Evolutionary conservation across 2,113 vertebrate genomes (phyloP).

Genomic region (Coptodon bakossiorum): DNA sequence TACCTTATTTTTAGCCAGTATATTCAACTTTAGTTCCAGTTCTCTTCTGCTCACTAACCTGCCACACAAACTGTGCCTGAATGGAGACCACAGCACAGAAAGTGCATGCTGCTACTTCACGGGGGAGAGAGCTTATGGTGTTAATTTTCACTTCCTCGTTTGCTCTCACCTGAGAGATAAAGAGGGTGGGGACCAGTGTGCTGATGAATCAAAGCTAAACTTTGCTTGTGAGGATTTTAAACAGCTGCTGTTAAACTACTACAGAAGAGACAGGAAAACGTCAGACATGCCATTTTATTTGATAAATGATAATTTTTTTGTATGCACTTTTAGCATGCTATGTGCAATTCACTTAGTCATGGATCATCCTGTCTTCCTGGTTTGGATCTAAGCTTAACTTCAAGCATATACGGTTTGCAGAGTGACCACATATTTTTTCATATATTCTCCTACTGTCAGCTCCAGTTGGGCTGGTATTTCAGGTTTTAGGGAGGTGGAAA

Average conservation of each 20-base stretch:
- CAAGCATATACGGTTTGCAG: background rate
- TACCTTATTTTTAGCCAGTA: background rate
- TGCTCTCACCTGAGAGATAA: background rate
- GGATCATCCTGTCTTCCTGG: background rate
- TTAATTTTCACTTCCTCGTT: too few relatives aligned
- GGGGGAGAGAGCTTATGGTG: accelerated
- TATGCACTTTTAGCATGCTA: background rate
- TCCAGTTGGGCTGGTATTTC: background rate
- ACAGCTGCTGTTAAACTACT: background rate
- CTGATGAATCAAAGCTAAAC: background rate
- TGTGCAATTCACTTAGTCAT: background rate
- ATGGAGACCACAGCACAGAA: background rate
- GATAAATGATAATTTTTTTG: background rate
- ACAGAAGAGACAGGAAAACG: background rate
- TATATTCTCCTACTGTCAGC: accelerated
- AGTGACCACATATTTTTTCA: background rate
- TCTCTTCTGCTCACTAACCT: background rate
- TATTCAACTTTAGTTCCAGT: background rate
- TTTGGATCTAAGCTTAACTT: background rate
- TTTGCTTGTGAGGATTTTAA: background rate
- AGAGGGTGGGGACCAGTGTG: background rate
- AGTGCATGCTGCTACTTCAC: background rate
- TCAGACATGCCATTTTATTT: background rate
- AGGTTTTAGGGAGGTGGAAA: background rate
- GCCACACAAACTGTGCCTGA: background rate